A percentile compares a stretch with the other conserved stretches of the same genome.
These are phyloP conservation scores for Heliothis peltigera DNA, from an alignment of 2,888 invertebrate genomes.

Conservation along the genomic window DNA sequence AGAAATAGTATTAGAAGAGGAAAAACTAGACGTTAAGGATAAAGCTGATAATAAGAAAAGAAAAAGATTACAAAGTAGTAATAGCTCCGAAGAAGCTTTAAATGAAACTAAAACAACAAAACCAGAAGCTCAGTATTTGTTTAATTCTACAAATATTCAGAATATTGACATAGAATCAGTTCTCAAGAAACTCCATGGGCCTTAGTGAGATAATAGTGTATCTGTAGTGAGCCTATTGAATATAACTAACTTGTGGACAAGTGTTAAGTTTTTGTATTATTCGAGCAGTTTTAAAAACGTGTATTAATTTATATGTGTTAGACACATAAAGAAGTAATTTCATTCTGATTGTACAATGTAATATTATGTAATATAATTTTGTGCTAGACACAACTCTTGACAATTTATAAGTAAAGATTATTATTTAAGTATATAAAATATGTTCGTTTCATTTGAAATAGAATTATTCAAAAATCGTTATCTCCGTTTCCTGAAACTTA, in stretches of 20 bases:
- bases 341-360: slow-evolving; percentile 49
- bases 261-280: slow-evolving; percentile 38
- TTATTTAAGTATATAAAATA: slow-evolving; percentile 45
- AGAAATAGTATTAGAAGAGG: slow-evolving; percentile 79
- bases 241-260: slow-evolving; percentile 36
- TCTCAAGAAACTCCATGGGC: slow-evolving; percentile 84
- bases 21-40: slow-evolving; percentile 67
- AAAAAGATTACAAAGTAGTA: slow-evolving; percentile 74
- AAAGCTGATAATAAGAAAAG: slow-evolving; percentile 76
- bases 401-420: slow-evolving; percentile 48
- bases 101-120: slow-evolving; percentile 77
- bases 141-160: slow-evolving; percentile 80
- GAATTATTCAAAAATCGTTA: not conserved
- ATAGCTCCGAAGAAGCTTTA: slow-evolving; percentile 71
- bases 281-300: slow-evolving; percentile 43
- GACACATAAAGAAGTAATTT: slow-evolving; percentile 66
- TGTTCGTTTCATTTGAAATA: slow-evolving; percentile 47
- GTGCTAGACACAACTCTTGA: slow-evolving; percentile 65
- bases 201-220: slow-evolving; percentile 64
- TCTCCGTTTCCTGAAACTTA: slow-evolving; percentile 21
- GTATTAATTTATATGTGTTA: slow-evolving; percentile 70
- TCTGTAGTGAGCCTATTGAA: slow-evolving; percentile 28
- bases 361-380: slow-evolving; percentile 48
- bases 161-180: slow-evolving; percentile 87
- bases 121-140: slow-evolving; percentile 76